Evolutionary conservation across 2,113 vertebrate species (phyloP), one percentile per base, ranked within the genome.

Genomic region (Ursus arctos): DNA sequence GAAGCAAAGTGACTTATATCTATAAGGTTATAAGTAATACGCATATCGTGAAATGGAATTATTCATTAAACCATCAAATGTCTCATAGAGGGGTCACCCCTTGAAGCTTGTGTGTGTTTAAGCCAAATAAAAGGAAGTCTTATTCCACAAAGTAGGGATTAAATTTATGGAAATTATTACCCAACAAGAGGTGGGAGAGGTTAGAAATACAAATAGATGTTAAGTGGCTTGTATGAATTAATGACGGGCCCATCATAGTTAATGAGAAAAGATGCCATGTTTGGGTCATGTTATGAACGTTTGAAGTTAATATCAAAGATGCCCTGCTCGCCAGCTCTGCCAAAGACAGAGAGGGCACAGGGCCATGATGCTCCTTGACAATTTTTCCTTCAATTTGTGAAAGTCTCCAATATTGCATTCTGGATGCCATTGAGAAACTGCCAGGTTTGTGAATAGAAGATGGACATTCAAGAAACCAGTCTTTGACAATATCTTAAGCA

Each of bases 271-370:
- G 86, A 77, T 82, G 40, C 57, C 51, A 43, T 10, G 24, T 86
- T 63, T 92, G 82, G 71, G 80, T 98, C 72, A 86, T 49, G 53
- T 43, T 63, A 65, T 18, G 18, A 91, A 61, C 57, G 40, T 93
- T 94, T 96, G 94, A 97, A 93, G 67, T 86, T 63, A 76, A 97
- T 72, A 92, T 95, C 76, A 98, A 94, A 98, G 90, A 85, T 4
- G 4, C 4, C 57, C 28, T 51, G 24, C n/a, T 69, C 88, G 43
- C 76, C 84, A 79, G 33, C 31, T 87, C 65, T 74, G 16, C 72
- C 51, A 83, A 77, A 94, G 79, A 93, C 36, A 74, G 57, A 76
- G 67, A 59, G 74, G 61, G 76, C 71, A 47, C 21, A 7, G n/a
- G n/a, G 88, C 81, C 83, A 31, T 47, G 71, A 18, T 4, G 40